Evolutionary conservation across 2,797 vertebrate genomes (phyloP), one percentile per base, ranked within the genome.

Genomic region (Halcyon chelicuti): DNA sequence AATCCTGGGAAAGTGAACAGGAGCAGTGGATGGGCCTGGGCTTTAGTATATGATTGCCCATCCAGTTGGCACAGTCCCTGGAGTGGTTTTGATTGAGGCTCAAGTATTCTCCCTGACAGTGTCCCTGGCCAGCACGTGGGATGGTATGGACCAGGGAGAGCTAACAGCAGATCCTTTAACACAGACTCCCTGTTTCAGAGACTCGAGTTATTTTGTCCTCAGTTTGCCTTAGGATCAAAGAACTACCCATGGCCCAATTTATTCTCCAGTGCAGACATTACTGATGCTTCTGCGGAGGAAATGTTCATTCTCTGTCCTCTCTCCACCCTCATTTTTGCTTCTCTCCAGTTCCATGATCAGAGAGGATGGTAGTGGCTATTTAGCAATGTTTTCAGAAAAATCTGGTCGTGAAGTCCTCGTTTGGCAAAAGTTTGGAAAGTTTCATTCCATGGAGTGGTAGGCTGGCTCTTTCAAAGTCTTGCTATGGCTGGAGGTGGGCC

Each of bases 321-420:
- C 9, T 3, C 7, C 6, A 12, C 4, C 4, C 4, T 21, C 0
- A 0, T 51, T 88, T 61, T 75, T 46, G 20, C 23, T 67, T 22
- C 14, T 49, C 6, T 49, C 49, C 61, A 26, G 37, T 35, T 90
- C 49, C 21, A 54, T 8, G 11, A 51, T 49, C 4, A 2, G 52
- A 74, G 57, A 77, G 9, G 22, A 14, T 21, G 31, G 63, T 14
- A 75, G 44, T 0, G 0, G 17, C 23, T 16, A 12, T 57, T 68
- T 18, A 74, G 16, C 62, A 46, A 26, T 4, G 10, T 58, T 77
- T 74, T 77, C 83, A 80, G 57, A 77, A 86, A 86, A 40, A 22
- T 28, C 54, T 78, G 28, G 16, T 80, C 16, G 23, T 18, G 17
- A 54, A 88, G 14, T 10, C 8, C 42, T 72, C 54, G 12, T 58